Conservation (phyloP, 2,113 vertebrate genomes). For the Nothocercus julius region DNA sequence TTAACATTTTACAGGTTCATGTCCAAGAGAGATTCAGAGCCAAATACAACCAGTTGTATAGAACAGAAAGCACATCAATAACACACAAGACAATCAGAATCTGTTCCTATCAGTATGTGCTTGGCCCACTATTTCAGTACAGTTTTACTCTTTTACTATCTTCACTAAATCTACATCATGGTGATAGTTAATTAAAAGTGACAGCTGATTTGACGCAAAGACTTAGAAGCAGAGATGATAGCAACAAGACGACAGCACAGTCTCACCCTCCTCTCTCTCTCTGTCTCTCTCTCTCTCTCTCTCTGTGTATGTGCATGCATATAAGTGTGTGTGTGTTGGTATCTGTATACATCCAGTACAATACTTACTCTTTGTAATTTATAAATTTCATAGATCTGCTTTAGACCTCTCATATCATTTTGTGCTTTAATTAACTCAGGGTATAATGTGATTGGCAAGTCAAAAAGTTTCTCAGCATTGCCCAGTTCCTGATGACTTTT, state of each 20-base stretch:
- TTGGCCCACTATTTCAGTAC: neutral
- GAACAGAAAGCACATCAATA: neutral
- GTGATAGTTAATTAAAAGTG: neutral
- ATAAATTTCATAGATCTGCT: slow-evolving; percentile 86
- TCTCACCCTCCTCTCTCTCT: neutral
- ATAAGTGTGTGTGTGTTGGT: fast-evolving
- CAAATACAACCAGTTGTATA: neutral
- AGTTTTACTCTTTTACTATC: neutral
- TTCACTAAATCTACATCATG: neutral
- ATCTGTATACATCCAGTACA: neutral
- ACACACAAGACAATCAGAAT: neutral
- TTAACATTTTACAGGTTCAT: neutral
- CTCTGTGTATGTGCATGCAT: neutral
- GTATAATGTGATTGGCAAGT: slow-evolving; percentile 83
- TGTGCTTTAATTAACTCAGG: slow-evolving; percentile 84
- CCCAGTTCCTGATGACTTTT: slow-evolving; percentile 77
- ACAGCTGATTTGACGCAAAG: neutral
- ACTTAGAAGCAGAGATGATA: neutral
- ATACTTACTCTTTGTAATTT: slow-evolving; percentile 80
- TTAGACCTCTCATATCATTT: slow-evolving; percentile 84
- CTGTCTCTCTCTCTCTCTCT: neutral
- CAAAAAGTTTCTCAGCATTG: slow-evolving; percentile 90
- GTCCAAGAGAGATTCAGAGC: neutral
- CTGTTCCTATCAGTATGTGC: neutral
- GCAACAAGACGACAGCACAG: neutral